Percentiles rank a stretch among this genome's conserved stretches.
These are phyloP conservation scores for Plagiodera versicolora DNA, from an alignment of 2,888 invertebrate genomes.

Conservation along the genomic window DNA sequence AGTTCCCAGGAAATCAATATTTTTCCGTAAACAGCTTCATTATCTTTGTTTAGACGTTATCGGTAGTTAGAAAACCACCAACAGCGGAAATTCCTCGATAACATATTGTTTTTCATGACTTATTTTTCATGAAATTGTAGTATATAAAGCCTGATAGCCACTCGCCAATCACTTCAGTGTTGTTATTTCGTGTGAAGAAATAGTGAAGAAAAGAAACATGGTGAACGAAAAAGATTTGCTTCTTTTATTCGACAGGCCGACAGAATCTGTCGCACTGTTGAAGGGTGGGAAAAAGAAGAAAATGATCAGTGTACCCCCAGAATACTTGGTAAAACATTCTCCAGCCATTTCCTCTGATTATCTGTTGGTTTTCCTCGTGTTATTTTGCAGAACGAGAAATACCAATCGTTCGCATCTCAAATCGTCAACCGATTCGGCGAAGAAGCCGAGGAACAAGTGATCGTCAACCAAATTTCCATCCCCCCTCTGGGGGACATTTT, in stretches of 20 bases:
- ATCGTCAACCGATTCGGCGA: constrained; percentile 65
- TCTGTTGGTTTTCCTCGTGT: too few relatives aligned
- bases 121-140: too few relatives aligned
- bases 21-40: too few relatives aligned
- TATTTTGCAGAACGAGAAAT: constrained; percentile 57
- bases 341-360: not conserved
- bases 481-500: constrained; percentile 63
- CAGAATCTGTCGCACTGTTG: constrained; percentile 71
- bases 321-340: constrained; percentile 61
- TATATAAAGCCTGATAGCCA: too few relatives aligned
- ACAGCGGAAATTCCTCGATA: too few relatives aligned
- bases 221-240: constrained; percentile 42
- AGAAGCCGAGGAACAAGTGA: constrained; percentile 58
- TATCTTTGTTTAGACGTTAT: too few relatives aligned
- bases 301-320: constrained; percentile 56
- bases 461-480: constrained; percentile 58
- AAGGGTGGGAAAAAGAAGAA: constrained; percentile 57
- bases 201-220: not conserved
- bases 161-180: not conserved
- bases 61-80: too few relatives aligned
- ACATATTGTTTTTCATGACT: not conserved
- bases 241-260: constrained; percentile 72
- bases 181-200: too few relatives aligned
- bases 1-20: too few relatives aligned
- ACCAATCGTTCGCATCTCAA: constrained; percentile 60